Evolutionary conservation across 2,113 vertebrate species (phyloP).

Genomic region (Ranitomeya variabilis): DNA sequence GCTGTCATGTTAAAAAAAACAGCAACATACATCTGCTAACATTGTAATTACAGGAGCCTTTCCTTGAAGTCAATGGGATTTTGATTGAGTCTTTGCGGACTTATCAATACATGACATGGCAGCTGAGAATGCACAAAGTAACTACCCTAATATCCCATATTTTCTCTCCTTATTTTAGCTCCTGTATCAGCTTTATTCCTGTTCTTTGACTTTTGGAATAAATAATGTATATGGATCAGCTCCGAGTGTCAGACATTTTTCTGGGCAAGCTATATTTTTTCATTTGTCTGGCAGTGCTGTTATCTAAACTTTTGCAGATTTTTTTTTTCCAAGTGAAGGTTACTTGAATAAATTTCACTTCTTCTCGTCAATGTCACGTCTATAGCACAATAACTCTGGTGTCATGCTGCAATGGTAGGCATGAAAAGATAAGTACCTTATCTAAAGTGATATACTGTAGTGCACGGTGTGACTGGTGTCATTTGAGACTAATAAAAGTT

Average conservation of each 20-base stretch:
- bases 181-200: background rate
- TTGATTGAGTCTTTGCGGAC: slow-evolving; percentile 1
- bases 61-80: background rate
- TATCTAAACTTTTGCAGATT: slow-evolving; percentile 42
- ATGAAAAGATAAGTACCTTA: slow-evolving; percentile 44
- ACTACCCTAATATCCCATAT: background rate
- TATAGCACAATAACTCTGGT: slow-evolving; percentile 34
- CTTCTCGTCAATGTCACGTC: slow-evolving; percentile 36
- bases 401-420: slow-evolving; percentile 8
- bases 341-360: slow-evolving; percentile 36
- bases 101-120: background rate
- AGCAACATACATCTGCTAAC: background rate
- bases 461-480: slow-evolving; percentile 10
- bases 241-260: slow-evolving; percentile 8
- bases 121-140: background rate
- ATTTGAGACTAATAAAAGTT: slow-evolving; percentile 19
- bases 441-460: slow-evolving; percentile 35
- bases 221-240: slow-evolving; percentile 44
- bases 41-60: background rate
- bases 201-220: slow-evolving; percentile 33
- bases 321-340: slow-evolving; percentile 31
- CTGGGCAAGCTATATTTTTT: slow-evolving; percentile 31
- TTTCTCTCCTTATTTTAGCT: background rate
- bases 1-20: no score
- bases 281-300: slow-evolving; percentile 34